phyloP scores from a whole-genome alignment of 2,797 vertebrate species.

The Mus minutoides region DNA sequence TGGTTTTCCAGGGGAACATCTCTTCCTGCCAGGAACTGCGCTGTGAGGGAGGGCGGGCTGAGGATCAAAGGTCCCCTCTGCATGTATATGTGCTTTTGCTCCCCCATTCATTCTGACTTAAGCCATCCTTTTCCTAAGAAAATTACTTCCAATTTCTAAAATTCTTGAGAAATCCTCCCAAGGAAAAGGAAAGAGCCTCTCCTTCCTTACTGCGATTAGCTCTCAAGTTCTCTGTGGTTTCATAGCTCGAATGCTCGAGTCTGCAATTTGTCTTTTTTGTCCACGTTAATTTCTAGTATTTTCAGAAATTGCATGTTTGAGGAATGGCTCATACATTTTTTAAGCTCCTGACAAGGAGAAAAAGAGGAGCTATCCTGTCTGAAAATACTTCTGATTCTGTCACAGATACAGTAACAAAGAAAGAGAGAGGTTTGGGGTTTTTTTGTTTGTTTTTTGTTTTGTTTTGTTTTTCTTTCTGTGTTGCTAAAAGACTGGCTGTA shows the following conservation, averaged over 20 bases:
- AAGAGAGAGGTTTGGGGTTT: background rate
- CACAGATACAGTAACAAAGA: background rate
- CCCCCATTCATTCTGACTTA: slow-evolving; percentile 49
- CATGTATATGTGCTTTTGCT: background rate
- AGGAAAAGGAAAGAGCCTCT: slow-evolving; percentile 57
- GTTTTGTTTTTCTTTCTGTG: background rate
- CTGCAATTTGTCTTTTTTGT: background rate
- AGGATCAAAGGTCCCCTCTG: background rate
- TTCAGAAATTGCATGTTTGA: slow-evolving; percentile 32
- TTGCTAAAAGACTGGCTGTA: background rate
- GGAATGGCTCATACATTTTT: background rate
- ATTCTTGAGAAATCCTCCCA: slow-evolving; percentile 64
- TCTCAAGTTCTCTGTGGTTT: slow-evolving; percentile 53
- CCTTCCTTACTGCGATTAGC: slow-evolving; percentile 41
- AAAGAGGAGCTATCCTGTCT: slow-evolving; percentile 58
- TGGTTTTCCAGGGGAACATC: slow-evolving; percentile 45
- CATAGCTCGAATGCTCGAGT: background rate
- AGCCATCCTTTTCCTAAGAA: slow-evolving; percentile 67
- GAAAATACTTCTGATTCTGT: slow-evolving; percentile 1
- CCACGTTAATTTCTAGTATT: slow-evolving; percentile 37
- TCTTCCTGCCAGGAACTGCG: slow-evolving; percentile 65
- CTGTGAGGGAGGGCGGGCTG: background rate
- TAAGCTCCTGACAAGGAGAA: background rate
- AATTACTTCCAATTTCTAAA: slow-evolving; percentile 64
- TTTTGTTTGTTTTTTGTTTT: background rate